Percentiles rank a stretch among this genome's conserved stretches.
Evolutionary conservation across 2,888 invertebrate genomes (phyloP).

Genomic region (Balanococcus diminutus): DNA sequence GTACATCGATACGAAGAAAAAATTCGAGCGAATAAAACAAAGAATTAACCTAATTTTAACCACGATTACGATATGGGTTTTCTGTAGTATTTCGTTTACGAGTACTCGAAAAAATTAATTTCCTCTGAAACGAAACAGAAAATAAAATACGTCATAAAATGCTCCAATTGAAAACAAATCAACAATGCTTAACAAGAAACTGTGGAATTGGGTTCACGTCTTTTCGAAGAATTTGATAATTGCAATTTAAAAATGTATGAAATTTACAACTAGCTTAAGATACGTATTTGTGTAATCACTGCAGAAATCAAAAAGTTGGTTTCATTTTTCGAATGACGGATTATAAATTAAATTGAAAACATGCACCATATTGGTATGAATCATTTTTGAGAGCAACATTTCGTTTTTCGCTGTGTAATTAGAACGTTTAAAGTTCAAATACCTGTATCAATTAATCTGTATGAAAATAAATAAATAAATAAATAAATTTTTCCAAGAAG

Average conservation of each 20-base stretch:
- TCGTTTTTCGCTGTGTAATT: not conserved
- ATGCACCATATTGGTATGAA: not conserved
- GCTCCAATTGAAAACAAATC: not conserved
- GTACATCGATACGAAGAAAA: not conserved
- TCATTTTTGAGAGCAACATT: not conserved
- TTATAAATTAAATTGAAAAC: not conserved
- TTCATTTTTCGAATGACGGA: not conserved
- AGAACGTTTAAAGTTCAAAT: not conserved
- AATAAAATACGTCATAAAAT: not conserved
- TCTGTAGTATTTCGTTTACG: not conserved
- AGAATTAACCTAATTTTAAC: not conserved
- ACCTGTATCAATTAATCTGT: not conserved
- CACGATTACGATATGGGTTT: not conserved
- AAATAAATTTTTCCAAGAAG: not conserved
- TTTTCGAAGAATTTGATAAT: not conserved
- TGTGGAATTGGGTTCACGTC: not conserved
- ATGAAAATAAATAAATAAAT: not conserved
- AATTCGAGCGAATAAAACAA: not conserved
- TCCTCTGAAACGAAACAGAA: not conserved
- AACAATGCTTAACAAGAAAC: not conserved
- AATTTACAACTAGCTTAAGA: too few relatives aligned
- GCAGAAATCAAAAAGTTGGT: not conserved
- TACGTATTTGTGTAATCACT: too few relatives aligned
- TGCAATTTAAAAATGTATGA: too few relatives aligned
- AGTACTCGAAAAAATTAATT: not conserved